A percentile compares a stretch with the other conserved stretches of the same genome.
phyloP scores from a whole-genome alignment of 92 coral and sea anemone genomes.

The Scolanthus callimorphus region DNA sequence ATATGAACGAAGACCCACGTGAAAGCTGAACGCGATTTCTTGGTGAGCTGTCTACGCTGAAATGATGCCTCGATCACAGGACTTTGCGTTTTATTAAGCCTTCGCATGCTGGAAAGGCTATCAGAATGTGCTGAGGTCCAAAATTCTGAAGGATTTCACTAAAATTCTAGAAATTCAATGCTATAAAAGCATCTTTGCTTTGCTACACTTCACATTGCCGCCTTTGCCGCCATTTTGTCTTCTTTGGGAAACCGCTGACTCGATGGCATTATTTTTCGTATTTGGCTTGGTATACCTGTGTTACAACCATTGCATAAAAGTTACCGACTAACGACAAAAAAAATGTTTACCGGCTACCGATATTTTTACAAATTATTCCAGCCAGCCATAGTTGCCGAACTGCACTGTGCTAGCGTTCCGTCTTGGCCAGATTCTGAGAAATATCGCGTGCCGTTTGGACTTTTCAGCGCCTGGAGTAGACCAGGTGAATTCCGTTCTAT shows the following conservation, averaged over 20 bases:
- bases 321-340: too few species aligned
- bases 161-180: background rate
- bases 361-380: too few species aligned
- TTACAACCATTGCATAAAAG: too few species aligned
- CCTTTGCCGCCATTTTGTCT: background rate
- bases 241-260: background rate
- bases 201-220: background rate
- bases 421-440: too few species aligned
- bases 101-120: constrained; percentile 25
- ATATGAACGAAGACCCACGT: constrained; percentile 86
- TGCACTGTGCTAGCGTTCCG: too few species aligned
- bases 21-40: constrained; percentile 72
- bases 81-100: constrained; percentile 61
- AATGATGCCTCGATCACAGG: constrained; percentile 63
- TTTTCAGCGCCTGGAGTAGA: too few species aligned
- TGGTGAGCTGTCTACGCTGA: constrained; percentile 64
- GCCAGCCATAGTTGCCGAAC: too few species aligned
- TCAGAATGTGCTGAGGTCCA: too few species aligned
- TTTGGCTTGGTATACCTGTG: background rate
- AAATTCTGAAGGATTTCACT: too few species aligned
- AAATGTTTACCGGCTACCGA: too few species aligned
- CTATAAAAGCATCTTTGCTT: background rate
- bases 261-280: background rate
- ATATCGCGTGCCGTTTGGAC: too few species aligned
- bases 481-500: too few species aligned